A percentile compares a stretch with the other conserved stretches of the same genome.
phyloP scores from a whole-genome alignment of 2,888 invertebrate species.

The Folsomia manolachei region DNA sequence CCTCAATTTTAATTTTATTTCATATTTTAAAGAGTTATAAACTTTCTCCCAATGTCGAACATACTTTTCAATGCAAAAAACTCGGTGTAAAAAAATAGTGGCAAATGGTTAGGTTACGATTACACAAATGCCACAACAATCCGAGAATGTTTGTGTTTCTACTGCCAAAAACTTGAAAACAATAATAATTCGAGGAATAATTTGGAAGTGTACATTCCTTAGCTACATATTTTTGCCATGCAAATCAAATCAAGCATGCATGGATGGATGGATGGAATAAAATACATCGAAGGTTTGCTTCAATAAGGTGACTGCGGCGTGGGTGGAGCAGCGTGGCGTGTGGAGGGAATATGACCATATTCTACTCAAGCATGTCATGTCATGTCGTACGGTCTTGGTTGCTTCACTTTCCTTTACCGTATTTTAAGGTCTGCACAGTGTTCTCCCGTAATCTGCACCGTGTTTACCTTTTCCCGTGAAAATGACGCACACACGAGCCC shows the following conservation, averaged over 20 bases:
- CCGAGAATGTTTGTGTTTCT: background rate
- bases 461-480: conserved; percentile 6
- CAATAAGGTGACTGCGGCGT: background rate
- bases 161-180: background rate
- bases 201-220: background rate
- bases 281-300: too few relatives aligned
- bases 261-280: background rate
- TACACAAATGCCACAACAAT: background rate
- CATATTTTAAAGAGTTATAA: too few relatives aligned
- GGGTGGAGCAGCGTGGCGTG: background rate
- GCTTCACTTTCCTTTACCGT: too few relatives aligned
- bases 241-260: background rate
- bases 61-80: too few relatives aligned
- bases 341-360: background rate
- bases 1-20: too few relatives aligned
- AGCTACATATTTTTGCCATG: too few relatives aligned
- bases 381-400: too few relatives aligned
- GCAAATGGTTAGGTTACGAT: too few relatives aligned
- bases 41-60: too few relatives aligned
- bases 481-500: conserved; percentile 13
- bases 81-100: too few relatives aligned
- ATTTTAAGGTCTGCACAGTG: background rate
- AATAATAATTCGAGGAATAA: background rate
- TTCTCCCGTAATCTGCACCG: background rate
- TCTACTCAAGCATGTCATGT: too few relatives aligned